phyloP scores from a whole-genome alignment of 2,797 vertebrate genomes.

The Chaetodon trifasciatus region DNA sequence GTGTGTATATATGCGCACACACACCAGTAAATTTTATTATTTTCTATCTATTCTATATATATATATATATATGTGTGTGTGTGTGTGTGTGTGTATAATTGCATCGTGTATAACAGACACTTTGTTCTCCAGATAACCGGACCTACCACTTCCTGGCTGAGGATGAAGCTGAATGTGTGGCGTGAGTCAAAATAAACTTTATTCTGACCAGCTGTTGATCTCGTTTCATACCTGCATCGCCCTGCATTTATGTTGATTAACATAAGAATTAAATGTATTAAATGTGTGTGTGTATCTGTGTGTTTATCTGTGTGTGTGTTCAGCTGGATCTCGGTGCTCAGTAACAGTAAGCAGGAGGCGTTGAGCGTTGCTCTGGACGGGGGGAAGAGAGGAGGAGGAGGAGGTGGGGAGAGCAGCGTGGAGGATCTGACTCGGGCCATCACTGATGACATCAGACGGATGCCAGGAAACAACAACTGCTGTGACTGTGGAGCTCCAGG shows the following conservation, averaged over 20 bases:
- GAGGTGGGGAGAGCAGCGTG: conserved; percentile 80
- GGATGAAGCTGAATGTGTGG: conserved; percentile 88
- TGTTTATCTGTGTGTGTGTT: conserved; percentile 27
- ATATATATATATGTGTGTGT: too few relatives aligned
- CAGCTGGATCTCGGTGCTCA: conserved; percentile 88
- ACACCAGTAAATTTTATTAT: too few relatives aligned
- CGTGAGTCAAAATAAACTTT: conserved; percentile 79
- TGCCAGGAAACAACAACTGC: conserved; percentile 88
- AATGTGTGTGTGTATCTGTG: not conserved
- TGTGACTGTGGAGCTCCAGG: conserved; percentile 89
- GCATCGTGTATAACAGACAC: not conserved
- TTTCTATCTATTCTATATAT: too few relatives aligned
- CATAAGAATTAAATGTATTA: not conserved
- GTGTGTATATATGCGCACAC: too few relatives aligned
- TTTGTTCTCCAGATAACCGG: conserved; percentile 85
- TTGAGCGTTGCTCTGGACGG: conserved; percentile 87
- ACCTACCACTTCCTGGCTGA: conserved; percentile 89
- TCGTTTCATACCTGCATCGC: not conserved
- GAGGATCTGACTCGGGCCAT: conserved; percentile 88
- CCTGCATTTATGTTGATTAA: not conserved
- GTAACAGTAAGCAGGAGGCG: conserved; percentile 90
- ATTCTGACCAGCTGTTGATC: not conserved
- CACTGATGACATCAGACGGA: conserved; percentile 85
- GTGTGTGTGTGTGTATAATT: too few relatives aligned
- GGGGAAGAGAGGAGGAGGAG: conserved; percentile 52